These are phyloP conservation scores for Hassar affinis DNA, from an alignment of 2,113 vertebrate genomes.

Conservation along the genomic window DNA sequence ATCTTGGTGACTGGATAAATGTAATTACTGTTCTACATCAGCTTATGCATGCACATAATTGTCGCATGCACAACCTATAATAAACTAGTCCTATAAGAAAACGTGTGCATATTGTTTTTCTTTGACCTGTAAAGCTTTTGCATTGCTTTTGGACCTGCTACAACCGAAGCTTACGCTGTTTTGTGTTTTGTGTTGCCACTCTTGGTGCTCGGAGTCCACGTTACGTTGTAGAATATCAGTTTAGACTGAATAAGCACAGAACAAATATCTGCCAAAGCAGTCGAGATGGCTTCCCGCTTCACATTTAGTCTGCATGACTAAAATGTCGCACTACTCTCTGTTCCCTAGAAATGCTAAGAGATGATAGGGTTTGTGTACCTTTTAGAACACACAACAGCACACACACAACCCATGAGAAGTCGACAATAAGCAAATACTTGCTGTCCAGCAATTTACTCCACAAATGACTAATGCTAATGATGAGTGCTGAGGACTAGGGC, in stretches of 20 bases:
- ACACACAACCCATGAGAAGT: neutral
- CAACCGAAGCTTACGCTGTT: neutral
- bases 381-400: neutral
- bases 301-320: neutral
- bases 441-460: neutral
- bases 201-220: neutral
- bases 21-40: slow-evolving; percentile 49
- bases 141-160: neutral
- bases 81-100: slow-evolving; percentile 42
- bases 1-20: slow-evolving; percentile 43
- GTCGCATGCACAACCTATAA: slow-evolving; percentile 49
- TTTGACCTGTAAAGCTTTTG: neutral
- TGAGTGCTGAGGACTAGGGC: neutral
- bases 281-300: neutral
- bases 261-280: neutral
- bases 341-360: neutral
- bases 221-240: too few relatives aligned
- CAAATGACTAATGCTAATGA: neutral
- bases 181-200: too few relatives aligned
- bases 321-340: neutral
- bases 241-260: neutral
- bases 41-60: slow-evolving; percentile 50
- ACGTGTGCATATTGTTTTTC: neutral
- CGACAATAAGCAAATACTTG: neutral
- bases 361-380: neutral